A percentile compares a stretch with the other conserved stretches of the same genome.
These are phyloP conservation scores for Orientallactaga bullata DNA, from an alignment of 2,113 vertebrate species.

Conservation along the genomic window DNA sequence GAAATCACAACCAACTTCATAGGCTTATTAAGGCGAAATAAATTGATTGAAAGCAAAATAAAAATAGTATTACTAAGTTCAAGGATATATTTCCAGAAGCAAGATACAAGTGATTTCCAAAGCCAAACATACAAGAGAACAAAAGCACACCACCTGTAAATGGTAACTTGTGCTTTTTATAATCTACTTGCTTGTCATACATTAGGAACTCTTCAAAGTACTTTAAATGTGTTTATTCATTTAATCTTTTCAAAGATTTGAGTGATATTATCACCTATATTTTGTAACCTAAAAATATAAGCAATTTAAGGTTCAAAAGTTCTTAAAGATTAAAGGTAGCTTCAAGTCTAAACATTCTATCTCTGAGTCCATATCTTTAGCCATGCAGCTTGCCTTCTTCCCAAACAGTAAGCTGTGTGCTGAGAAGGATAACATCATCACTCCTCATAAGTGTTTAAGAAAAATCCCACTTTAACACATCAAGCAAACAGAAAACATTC, in stretches of 20 bases:
- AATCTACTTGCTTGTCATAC: background rate
- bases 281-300: background rate
- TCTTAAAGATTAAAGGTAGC: background rate
- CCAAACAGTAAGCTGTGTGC: background rate
- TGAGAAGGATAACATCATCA: background rate
- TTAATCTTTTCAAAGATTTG: background rate
- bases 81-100: conserved; percentile 28
- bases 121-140: background rate
- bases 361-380: too few species aligned
- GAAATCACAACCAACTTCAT: too few species aligned
- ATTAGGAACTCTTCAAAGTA: background rate
- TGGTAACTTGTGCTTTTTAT: background rate
- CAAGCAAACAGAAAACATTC: background rate
- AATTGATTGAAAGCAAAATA: too few species aligned
- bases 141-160: background rate
- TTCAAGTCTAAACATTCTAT: too few species aligned
- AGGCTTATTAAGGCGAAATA: too few species aligned
- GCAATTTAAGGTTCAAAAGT: background rate
- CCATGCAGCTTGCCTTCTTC: background rate
- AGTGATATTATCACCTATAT: background rate
- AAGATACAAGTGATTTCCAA: conserved; percentile 29
- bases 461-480: background rate
- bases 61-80: conserved; percentile 26
- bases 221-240: background rate
- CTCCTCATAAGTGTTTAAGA: background rate